These are phyloP conservation scores for Plagiodera versicolora DNA, from an alignment of 2,888 invertebrate species.

Conservation along the genomic window DNA sequence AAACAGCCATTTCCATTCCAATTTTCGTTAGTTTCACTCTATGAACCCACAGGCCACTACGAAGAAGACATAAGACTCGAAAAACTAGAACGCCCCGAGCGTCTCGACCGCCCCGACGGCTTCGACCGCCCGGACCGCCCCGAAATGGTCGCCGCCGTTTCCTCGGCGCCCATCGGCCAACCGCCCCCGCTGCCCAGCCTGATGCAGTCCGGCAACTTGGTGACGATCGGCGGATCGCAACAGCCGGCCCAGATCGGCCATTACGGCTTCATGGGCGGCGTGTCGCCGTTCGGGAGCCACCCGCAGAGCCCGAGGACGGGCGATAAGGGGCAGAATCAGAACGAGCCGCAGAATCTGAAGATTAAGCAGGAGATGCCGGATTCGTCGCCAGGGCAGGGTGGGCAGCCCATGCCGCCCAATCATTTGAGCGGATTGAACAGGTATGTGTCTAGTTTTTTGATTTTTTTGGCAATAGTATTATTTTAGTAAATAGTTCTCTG, in stretches of 20 bases:
- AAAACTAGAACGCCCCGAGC: slow-evolving; percentile 46
- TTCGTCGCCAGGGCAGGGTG: slow-evolving; percentile 43
- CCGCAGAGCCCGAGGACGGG: slow-evolving; percentile 47
- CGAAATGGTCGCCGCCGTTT: slow-evolving; percentile 47
- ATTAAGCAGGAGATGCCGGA: slow-evolving; percentile 69
- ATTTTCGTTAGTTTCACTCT: background rate
- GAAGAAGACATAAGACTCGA: slow-evolving; percentile 45
- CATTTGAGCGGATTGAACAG: slow-evolving; percentile 33
- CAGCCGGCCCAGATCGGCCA: slow-evolving; percentile 56
- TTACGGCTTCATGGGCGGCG: slow-evolving; percentile 64
- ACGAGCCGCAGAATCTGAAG: slow-evolving; percentile 72
- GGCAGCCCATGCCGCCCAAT: slow-evolving; percentile 28
- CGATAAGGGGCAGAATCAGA: slow-evolving; percentile 48
- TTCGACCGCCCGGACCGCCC: slow-evolving; percentile 51
- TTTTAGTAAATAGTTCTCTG: no score
- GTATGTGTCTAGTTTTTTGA: background rate
- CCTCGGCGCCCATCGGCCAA: slow-evolving; percentile 53
- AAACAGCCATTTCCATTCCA: no score
- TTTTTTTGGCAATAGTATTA: background rate
- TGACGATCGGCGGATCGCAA: slow-evolving; percentile 61
- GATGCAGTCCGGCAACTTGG: slow-evolving; percentile 62
- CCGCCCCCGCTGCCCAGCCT: slow-evolving; percentile 61
- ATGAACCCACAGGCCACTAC: slow-evolving; percentile 24
- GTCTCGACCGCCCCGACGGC: slow-evolving; percentile 39
- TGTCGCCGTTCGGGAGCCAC: slow-evolving; percentile 40